Evolutionary conservation across 2,797 vertebrate genomes (phyloP), one percentile per base, ranked within the genome.

Genomic region (Chelon auratus): DNA sequence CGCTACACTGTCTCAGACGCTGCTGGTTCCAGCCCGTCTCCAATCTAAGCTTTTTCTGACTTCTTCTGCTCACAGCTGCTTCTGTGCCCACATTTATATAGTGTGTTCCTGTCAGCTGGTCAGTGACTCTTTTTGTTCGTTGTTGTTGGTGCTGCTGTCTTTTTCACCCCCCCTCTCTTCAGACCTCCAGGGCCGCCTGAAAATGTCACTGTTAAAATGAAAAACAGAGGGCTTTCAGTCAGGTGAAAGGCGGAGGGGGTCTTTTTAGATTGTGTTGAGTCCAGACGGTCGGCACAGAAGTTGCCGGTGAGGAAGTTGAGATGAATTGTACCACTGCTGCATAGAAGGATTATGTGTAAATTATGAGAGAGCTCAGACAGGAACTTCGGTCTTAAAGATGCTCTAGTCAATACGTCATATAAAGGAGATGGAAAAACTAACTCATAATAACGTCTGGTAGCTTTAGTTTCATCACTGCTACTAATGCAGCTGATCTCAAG

Each of bases 171-270:
- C 36, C 52, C 58, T 63, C 51, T 70, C 75, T 83, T 92, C 65
- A 88, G 85, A 93, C 87, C 84, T 89, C 72, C 51, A 26, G 54
- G 67, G 77, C 64, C 42, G 69, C 75, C 78, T 68, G 72, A 81
- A 93, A 93, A 94, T 93, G 92, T 92, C 91, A 93, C 75, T 69
- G 80, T 90, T 90, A 93, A 94, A 94, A 89, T 87, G 87, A 81
- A 87, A 90, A 87, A 75, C 71, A 70, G 75, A 75, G 66, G 56
- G 53, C 71, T 78, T 67, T 74, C 77, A 75, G 72, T 77, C 81
- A 87, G 88, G 91, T 90, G 75, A 92, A 93, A 90, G 89, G 70
- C 68, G 37, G 56, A 20, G 56, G 48, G 55, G 74, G 59, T 82
- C 68, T 60, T 79, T 88, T 80, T 73, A 74, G 84, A 60, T 37